These are phyloP conservation scores for Cremastinae sp. DNA, from an alignment of 2,888 invertebrate genomes.

Conservation along the genomic window DNA sequence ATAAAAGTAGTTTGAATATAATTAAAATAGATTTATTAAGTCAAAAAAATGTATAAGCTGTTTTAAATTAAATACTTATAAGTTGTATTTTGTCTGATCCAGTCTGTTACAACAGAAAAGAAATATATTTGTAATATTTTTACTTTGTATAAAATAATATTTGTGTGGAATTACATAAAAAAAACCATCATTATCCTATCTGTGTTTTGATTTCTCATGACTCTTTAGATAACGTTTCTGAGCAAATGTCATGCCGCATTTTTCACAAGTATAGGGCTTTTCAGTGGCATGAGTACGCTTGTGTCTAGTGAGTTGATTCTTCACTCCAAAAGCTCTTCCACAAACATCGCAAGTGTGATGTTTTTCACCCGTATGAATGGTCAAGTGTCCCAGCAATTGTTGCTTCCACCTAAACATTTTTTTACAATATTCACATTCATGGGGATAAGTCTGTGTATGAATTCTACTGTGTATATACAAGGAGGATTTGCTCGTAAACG, in stretches of 20 bases:
- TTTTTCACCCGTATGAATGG: slow-evolving; percentile 80
- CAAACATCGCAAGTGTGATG: slow-evolving; percentile 81
- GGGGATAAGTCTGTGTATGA: slow-evolving; percentile 71
- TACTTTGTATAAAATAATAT: neutral
- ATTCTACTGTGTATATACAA: slow-evolving; percentile 81
- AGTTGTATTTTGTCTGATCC: neutral
- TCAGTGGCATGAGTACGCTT: slow-evolving; percentile 81
- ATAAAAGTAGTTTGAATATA: neutral
- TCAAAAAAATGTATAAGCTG: neutral
- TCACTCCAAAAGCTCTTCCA: slow-evolving; percentile 81
- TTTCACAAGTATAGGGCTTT: slow-evolving; percentile 79
- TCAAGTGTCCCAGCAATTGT: slow-evolving; percentile 80
- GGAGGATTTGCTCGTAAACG: slow-evolving; percentile 81
- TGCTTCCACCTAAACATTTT: slow-evolving; percentile 81
- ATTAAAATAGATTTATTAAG: neutral
- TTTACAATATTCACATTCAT: slow-evolving; percentile 75
- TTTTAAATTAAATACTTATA: neutral
- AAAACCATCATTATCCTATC: slow-evolving; percentile 26
- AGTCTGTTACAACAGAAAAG: neutral
- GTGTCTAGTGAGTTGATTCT: slow-evolving; percentile 82
- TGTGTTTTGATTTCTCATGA: slow-evolving; percentile 76
- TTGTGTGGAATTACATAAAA: neutral
- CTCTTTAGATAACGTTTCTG: slow-evolving; percentile 82
- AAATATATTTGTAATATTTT: neutral
- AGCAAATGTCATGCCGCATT: slow-evolving; percentile 81